Evolutionary conservation across 2,888 invertebrate genomes (phyloP).

Genomic region (Mactromeris polynyma): DNA sequence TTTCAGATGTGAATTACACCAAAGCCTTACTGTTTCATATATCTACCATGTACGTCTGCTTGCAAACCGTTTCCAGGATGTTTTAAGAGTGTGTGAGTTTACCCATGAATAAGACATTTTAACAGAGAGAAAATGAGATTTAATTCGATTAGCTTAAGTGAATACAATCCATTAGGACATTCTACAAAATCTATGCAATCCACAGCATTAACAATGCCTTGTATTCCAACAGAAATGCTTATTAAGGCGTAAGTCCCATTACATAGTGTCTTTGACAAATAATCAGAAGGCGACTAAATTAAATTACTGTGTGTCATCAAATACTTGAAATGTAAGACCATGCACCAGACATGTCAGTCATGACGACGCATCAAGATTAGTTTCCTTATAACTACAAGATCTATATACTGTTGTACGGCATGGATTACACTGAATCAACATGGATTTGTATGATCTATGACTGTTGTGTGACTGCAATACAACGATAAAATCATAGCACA

Average conservation of each 20-base stretch:
- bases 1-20: too few species aligned
- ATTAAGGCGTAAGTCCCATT: neutral
- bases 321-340: neutral
- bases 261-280: neutral
- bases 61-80: too few species aligned
- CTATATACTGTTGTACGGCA: neutral
- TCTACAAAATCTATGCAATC: neutral
- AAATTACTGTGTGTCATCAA: neutral
- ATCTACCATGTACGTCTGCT: too few species aligned
- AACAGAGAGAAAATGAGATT: neutral
- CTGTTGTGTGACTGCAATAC: too few species aligned
- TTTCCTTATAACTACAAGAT: neutral
- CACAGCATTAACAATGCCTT: neutral
- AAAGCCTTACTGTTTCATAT: too few species aligned
- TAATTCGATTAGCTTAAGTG: neutral
- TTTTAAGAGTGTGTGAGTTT: too few species aligned
- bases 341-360: neutral
- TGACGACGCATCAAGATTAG: neutral
- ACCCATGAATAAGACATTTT: neutral
- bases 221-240: neutral
- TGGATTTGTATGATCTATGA: too few species aligned
- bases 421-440: too few species aligned
- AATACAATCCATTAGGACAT: neutral
- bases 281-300: neutral
- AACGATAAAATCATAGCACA: too few species aligned